phyloP scores from a whole-genome alignment of 2,797 vertebrate species.

The Enteromius unitaeniatus region DNA sequence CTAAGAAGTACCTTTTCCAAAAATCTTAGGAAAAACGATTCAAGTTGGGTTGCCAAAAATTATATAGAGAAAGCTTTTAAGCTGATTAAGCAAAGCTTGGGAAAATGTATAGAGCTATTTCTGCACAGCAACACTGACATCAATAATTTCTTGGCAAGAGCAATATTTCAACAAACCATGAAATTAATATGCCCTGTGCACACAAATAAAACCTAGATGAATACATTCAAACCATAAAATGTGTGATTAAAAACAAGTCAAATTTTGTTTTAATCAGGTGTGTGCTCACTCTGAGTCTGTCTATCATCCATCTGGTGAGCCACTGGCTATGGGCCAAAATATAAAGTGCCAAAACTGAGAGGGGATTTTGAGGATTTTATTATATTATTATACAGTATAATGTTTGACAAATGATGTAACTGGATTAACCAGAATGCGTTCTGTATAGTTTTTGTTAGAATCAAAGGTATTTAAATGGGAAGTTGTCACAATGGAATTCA shows the following conservation, averaged over 20 bases:
- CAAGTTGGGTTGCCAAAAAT: neutral
- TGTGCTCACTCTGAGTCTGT: neutral
- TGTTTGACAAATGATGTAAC: neutral
- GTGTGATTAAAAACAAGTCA: neutral
- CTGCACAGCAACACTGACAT: slow-evolving; percentile 5
- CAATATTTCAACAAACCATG: slow-evolving; percentile 12
- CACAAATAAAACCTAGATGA: neutral
- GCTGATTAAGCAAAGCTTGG: slow-evolving; percentile 12
- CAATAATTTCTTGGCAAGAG: slow-evolving; percentile 10
- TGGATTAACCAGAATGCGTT: neutral
- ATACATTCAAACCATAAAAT: neutral
- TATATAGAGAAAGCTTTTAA: slow-evolving; percentile 29
- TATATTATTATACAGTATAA: neutral
- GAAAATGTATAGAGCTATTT: neutral
- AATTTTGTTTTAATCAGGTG: neutral
- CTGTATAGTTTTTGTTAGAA: neutral
- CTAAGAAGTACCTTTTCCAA: neutral
- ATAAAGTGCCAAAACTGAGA: neutral
- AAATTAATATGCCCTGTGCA: neutral
- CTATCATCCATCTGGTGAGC: neutral
- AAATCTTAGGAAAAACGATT: neutral
- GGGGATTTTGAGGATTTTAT: neutral
- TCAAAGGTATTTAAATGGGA: neutral
- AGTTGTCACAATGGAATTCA: neutral
- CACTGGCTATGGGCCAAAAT: neutral